phyloP scores from a whole-genome alignment of 1,140 invertebrate species.

The Augochlora pura region DNA sequence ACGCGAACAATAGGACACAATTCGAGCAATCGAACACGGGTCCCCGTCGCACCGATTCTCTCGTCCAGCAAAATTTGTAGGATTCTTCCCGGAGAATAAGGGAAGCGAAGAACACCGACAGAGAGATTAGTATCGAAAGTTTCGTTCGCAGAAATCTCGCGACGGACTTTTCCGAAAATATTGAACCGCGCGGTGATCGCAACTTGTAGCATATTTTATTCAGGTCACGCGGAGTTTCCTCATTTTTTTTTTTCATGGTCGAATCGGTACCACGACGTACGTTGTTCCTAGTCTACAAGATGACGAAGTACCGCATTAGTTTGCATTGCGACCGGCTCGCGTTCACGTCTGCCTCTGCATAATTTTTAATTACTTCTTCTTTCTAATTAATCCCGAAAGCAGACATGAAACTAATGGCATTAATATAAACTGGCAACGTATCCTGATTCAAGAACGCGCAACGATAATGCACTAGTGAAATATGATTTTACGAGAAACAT shows the following conservation, averaged over 20 bases:
- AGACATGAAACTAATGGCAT: no score
- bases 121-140: not conserved
- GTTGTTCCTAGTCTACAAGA: not conserved
- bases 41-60: conserved; percentile 1
- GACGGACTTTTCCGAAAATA: not conserved
- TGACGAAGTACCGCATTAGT: conserved; percentile 29
- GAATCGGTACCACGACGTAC: not conserved
- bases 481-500: not conserved
- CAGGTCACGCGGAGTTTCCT: not conserved
- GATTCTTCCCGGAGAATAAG: not conserved
- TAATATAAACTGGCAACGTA: not conserved
- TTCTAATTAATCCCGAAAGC: no score
- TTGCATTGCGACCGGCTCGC: not conserved
- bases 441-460: conserved; percentile 12
- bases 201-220: not conserved
- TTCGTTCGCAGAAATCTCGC: conserved; percentile 3
- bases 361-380: conserved; percentile 31
- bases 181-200: conserved; percentile 1
- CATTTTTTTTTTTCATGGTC: not conserved
- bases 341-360: not conserved
- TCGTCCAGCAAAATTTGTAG: not conserved
- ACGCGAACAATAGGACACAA: conserved; percentile 9
- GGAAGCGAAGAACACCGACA: no score
- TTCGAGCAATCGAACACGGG: conserved; percentile 6
- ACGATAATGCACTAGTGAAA: no score